Percentiles rank a stretch among this genome's conserved stretches.
phyloP scores from a whole-genome alignment of 2,888 invertebrate species.

The Drosophila niveifrons region DNA sequence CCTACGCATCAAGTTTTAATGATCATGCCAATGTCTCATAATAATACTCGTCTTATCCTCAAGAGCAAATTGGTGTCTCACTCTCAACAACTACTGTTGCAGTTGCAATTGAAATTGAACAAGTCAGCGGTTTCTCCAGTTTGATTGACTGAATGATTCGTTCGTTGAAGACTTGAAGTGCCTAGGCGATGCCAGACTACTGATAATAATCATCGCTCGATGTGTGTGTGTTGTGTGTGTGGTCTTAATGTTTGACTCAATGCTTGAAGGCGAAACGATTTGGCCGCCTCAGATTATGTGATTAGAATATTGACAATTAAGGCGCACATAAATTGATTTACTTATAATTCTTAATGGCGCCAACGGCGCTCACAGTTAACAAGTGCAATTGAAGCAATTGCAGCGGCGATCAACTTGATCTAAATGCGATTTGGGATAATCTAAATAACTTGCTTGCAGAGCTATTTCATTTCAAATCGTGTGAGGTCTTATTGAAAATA shows the following conservation, averaged over 20 bases:
- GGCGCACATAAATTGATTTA: conserved; percentile 75
- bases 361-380: conserved; percentile 23
- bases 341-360: conserved; percentile 70
- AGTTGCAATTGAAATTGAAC: conserved; percentile 9
- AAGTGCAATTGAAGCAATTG: conserved; percentile 31
- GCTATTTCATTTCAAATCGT: background rate
- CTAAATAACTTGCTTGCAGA: background rate
- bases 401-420: conserved; percentile 5
- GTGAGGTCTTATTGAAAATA: too few species aligned
- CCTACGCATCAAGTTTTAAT: conserved; percentile 14
- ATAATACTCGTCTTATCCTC: conserved; percentile 26
- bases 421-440: background rate
- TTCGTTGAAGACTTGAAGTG: conserved; percentile 37
- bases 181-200: conserved; percentile 67
- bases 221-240: conserved; percentile 43
- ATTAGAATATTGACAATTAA: conserved; percentile 79
- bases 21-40: conserved; percentile 30
- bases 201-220: conserved; percentile 62
- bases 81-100: conserved; percentile 1
- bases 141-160: conserved; percentile 69
- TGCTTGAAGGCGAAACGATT: conserved; percentile 55
- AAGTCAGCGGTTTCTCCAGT: conserved; percentile 47
- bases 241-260: conserved; percentile 43
- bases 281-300: conserved; percentile 70
- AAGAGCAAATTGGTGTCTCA: conserved; percentile 37